A percentile compares a stretch with the other conserved stretches of the same genome.
phyloP scores from a whole-genome alignment of 35 echinoderm and acorn worm species.

The Ophiothrix spiculata region DNA sequence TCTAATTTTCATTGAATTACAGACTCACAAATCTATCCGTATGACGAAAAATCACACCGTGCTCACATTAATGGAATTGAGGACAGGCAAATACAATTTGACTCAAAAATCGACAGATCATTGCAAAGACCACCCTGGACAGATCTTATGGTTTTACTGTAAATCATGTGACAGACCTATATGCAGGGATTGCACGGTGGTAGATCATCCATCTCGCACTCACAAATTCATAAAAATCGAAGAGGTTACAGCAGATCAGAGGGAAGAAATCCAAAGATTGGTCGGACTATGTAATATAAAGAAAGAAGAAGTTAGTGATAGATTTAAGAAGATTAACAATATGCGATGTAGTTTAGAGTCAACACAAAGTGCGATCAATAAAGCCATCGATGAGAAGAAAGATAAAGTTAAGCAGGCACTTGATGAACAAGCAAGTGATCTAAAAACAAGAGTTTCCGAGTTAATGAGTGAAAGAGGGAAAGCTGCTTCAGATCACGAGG shows the following conservation, averaged over 20 bases:
- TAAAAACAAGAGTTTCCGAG: neutral
- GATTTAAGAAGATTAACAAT: neutral
- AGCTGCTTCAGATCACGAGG: neutral
- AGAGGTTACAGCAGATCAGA: neutral
- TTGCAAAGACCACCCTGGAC: neutral
- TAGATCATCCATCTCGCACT: neutral
- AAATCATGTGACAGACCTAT: neutral
- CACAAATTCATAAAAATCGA: neutral
- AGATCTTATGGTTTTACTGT: neutral
- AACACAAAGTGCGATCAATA: neutral
- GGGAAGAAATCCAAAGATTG: neutral
- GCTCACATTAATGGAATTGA: neutral
- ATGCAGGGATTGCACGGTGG: neutral
- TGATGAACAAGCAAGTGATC: neutral
- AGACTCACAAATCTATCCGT: neutral
- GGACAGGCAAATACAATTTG: neutral
- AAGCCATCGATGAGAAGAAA: neutral
- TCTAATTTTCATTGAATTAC: too few relatives aligned
- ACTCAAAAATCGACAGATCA: neutral
- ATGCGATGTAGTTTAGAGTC: neutral
- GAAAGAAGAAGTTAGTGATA: neutral
- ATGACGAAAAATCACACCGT: neutral
- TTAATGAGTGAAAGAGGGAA: neutral
- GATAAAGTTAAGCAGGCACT: neutral
- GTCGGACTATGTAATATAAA: neutral